Evolutionary conservation across 2,888 invertebrate species (phyloP).

Genomic region (Xestobium rufovillosum): DNA sequence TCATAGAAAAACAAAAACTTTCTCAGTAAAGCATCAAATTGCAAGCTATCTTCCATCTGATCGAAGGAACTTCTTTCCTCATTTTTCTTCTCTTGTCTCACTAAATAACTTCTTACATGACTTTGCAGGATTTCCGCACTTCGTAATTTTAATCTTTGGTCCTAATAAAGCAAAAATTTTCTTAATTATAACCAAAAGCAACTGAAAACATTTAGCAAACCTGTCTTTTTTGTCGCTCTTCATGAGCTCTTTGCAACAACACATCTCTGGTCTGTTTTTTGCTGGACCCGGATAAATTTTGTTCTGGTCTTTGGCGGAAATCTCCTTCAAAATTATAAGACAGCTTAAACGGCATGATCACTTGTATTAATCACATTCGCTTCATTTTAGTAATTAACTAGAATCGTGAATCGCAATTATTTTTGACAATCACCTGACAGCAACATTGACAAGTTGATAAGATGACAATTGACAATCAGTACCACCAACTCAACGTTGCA

Average conservation of each 20-base stretch:
- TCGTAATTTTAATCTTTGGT: slow-evolving; percentile 63
- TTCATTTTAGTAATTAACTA: too few relatives aligned
- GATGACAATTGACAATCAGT: too few relatives aligned
- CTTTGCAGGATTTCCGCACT: slow-evolving; percentile 80
- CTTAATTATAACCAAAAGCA: slow-evolving; percentile 8
- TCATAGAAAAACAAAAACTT: slow-evolving; percentile 75
- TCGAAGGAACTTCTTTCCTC: slow-evolving; percentile 65
- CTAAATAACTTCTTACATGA: slow-evolving; percentile 66
- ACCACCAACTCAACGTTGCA: too few relatives aligned
- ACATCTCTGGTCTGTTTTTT: slow-evolving; percentile 61
- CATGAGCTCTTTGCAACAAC: slow-evolving; percentile 71
- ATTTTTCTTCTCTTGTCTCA: slow-evolving; percentile 59
- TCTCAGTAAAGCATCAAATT: slow-evolving; percentile 52
- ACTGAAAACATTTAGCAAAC: slow-evolving; percentile 41
- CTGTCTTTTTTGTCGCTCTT: slow-evolving; percentile 81
- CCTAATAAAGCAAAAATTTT: slow-evolving; percentile 40
- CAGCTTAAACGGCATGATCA: slow-evolving; percentile 36
- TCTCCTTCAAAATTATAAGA: slow-evolving; percentile 82
- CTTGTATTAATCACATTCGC: slow-evolving; percentile 20
- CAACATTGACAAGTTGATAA: too few relatives aligned
- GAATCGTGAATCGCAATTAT: too few relatives aligned
- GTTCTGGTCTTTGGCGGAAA: slow-evolving; percentile 76
- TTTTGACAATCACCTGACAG: too few relatives aligned
- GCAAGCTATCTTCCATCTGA: slow-evolving; percentile 43
- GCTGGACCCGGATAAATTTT: slow-evolving; percentile 85